A percentile compares a stretch with the other conserved stretches of the same genome.
Evolutionary conservation across 2,113 vertebrate species (phyloP).

Genomic region (Bambusicola thoracicus): DNA sequence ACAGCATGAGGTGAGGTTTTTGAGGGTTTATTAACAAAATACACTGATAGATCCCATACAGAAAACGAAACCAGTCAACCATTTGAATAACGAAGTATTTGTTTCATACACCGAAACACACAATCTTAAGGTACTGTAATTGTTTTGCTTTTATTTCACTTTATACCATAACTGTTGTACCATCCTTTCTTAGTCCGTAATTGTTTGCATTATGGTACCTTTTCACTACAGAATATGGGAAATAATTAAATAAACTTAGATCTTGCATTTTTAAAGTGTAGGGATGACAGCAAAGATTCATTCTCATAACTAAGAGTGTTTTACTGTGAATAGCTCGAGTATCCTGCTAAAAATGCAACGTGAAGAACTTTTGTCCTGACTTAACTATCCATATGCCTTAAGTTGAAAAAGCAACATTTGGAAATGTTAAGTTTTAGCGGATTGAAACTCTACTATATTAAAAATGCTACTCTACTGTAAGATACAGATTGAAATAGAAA

Average conservation of each 20-base stretch:
- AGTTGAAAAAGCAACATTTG: background rate
- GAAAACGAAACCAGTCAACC: background rate
- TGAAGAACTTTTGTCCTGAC: background rate
- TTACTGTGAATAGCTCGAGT: background rate
- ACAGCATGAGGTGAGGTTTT: background rate
- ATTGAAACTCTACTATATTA: background rate
- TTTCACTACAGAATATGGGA: background rate
- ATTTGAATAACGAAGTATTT: background rate
- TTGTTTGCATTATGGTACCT: background rate
- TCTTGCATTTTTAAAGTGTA: background rate
- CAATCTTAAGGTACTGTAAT: background rate
- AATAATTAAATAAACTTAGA: conserved; percentile 7
- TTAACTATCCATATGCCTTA: background rate
- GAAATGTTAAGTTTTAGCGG: background rate
- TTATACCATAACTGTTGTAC: background rate
- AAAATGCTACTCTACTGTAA: background rate
- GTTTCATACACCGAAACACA: background rate
- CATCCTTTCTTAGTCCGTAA: background rate
- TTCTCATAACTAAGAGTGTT: background rate
- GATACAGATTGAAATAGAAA: background rate
- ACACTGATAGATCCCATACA: background rate
- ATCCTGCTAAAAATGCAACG: background rate
- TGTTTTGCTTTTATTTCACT: background rate
- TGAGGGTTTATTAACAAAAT: conserved; percentile 42
- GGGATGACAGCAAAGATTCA: background rate